Evolutionary conservation across 2,113 vertebrate genomes (phyloP).

Genomic region (Coracopsis vasa): DNA sequence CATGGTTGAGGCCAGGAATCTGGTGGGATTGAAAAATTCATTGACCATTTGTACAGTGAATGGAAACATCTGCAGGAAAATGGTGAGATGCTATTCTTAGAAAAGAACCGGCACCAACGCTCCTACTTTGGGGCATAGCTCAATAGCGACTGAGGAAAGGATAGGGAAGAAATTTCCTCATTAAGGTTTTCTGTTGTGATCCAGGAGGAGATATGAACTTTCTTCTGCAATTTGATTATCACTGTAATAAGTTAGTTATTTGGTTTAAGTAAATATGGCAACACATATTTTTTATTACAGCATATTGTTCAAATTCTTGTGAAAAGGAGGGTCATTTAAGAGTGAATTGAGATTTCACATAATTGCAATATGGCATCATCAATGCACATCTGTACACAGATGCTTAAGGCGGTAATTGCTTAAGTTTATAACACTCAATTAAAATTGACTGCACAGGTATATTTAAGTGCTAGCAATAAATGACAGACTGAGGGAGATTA

Average conservation of each 20-base stretch:
- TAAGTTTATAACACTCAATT: slow-evolving; percentile 13
- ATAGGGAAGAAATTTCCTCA: neutral
- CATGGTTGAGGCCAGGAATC: slow-evolving; percentile 34
- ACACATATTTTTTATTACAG: neutral
- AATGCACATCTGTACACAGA: neutral
- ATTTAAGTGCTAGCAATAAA: neutral
- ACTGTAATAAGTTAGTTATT: neutral
- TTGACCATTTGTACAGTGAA: slow-evolving; percentile 57
- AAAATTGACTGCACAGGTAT: slow-evolving; percentile 13
- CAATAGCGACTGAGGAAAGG: neutral
- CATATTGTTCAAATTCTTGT: neutral
- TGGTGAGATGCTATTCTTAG: slow-evolving; percentile 52
- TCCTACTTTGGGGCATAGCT: slow-evolving; percentile 14
- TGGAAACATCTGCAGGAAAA: slow-evolving; percentile 66
- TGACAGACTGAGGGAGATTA: neutral
- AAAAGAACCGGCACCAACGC: slow-evolving; percentile 23
- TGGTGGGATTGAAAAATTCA: slow-evolving; percentile 57
- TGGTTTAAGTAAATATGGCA: neutral
- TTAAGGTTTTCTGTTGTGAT: slow-evolving; percentile 1
- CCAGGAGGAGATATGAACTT: neutral
- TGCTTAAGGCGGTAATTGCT: neutral
- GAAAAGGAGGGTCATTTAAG: neutral
- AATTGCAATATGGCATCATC: neutral
- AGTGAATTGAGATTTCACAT: neutral
- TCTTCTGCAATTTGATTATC: neutral